Evolutionary conservation across 37 sponge, comb jelly and placozoan genomes (phyloP).

Genomic region (Tethya wilhelma): DNA sequence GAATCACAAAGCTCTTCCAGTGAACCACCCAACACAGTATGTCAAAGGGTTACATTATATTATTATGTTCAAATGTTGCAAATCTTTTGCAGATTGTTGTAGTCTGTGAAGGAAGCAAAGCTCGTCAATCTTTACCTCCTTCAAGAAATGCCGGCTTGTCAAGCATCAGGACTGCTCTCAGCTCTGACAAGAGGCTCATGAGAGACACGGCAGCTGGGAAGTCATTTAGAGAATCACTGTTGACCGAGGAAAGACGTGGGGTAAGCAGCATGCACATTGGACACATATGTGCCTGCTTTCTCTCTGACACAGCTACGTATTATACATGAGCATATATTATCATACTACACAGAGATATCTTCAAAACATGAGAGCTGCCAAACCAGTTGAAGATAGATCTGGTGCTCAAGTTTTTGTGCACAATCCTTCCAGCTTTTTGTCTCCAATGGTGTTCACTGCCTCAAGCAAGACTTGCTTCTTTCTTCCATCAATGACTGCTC

Average conservation of each 20-base stretch:
- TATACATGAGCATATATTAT: neutral
- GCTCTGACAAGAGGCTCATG: conserved; percentile 16
- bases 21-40: too few species aligned
- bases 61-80: too few species aligned
- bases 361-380: conserved; percentile 18
- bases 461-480: conserved; percentile 64
- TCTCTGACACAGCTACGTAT: neutral
- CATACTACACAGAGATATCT: neutral
- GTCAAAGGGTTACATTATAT: too few species aligned
- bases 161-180: conserved; percentile 20
- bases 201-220: conserved; percentile 13
- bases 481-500: neutral
- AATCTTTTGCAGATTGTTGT: conserved; percentile 31
- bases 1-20: too few species aligned
- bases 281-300: neutral
- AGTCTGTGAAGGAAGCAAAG: neutral
- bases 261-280: neutral
- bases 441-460: conserved; percentile 59
- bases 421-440: conserved; percentile 52
- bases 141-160: conserved; percentile 53
- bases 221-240: neutral
- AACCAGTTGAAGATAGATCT: neutral
- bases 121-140: neutral
- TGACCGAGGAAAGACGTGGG: conserved; percentile 1
- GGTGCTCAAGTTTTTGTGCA: conserved; percentile 4